Base-by-base conservation (phyloP, 2,888 invertebrate genomes). In the Parnassius orleans region DNA sequence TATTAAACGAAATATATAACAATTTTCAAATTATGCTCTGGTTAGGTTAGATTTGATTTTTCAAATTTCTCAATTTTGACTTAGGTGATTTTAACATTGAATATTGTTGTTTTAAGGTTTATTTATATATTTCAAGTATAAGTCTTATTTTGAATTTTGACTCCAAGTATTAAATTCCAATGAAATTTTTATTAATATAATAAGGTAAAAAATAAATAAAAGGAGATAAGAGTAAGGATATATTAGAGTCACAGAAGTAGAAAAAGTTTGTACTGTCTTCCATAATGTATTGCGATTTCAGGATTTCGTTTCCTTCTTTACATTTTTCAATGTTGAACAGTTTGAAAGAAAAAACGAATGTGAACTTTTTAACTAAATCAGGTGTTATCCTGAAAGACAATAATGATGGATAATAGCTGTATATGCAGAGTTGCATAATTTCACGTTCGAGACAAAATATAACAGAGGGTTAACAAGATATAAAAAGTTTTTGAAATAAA, bases 361-460 rank as follows among this genome's bases (percentile, higher is more conserved):
- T 68, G 66, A 69, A 66, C 67, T 48, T 48, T 14, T 48, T 5
- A 48, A 14, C 48, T 15, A 48, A 48, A 12, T 72, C 87, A 89
- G 87, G 87, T 84, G 73, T 83, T 83, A 86, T 82, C 87, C 89
- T 87, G 90, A 86, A 86, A 84, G 90, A 91, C 90, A 91, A 90
- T 91, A 91, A 91, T 89, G 87, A 83, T 78, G 86, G 82, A 84
- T 84, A 83, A 86, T 88, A 88, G 86, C 85, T 82, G 80, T 79
- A 69, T 84, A 84, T 83, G 83, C 85, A 85, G 76, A 87, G 76
- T 80, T 81, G 84, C 81, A 78, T 84, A 84, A 86, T 84, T 87
- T 85, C 84, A 84, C 79, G 81, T 86, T 85, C 81, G 83, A 79
- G 79, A 80, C 81, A 83, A 80, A 48, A 81, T 78, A 79, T 81